Base-by-base conservation (phyloP, 2,888 invertebrate species). In the Xanthorhoe spadicearia region DNA sequence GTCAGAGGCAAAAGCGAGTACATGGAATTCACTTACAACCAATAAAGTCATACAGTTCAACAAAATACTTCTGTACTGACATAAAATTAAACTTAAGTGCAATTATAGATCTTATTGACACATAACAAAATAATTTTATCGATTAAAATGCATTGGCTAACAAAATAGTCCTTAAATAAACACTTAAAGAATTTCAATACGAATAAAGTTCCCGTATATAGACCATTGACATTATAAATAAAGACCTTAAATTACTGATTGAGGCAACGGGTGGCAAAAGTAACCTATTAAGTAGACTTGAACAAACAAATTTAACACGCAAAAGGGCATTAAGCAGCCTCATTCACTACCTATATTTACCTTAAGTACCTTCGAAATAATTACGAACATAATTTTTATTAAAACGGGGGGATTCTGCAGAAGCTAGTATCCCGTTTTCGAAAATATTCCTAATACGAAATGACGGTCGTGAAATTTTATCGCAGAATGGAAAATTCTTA, bases 131-230 rank as follows among this genome's bases (percentile, higher is more conserved):
- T 64, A 64, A 64, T 64, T 38, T 38, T 8, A 38, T 38, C 48
- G 59, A 68, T 70, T 70, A 61, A 71, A 68, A 71, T 66, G 68
- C 65, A 70, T 63, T 46, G 58, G 50, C 56, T 51, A 69, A 63
- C 58, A 50, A 50, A 62, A 65, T 56, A 32, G 38, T 43, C 38
- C 38, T 23, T 13, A 53, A 23, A 6, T 48, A 43, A 43, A 43
- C 3, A 2, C 48, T 48, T 48, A 48, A 48, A 48, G 48, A 48
- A 48, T 48, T 48, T 17, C 15, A 48, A 17, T 48, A 7, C 48
- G 13, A 48, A 59, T 59, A 23, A 59, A 49, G 38, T 46, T 19
- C 28, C 15, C 48, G 54, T 64, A 38, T 15, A 53, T n/a, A 64
- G 32, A 23, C 38, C 49, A 35, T 54, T 49, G 52, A 17, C 48